These are phyloP conservation scores for Rhopalosiphum maidis DNA, from an alignment of 1,140 invertebrate genomes.

Conservation along the genomic window DNA sequence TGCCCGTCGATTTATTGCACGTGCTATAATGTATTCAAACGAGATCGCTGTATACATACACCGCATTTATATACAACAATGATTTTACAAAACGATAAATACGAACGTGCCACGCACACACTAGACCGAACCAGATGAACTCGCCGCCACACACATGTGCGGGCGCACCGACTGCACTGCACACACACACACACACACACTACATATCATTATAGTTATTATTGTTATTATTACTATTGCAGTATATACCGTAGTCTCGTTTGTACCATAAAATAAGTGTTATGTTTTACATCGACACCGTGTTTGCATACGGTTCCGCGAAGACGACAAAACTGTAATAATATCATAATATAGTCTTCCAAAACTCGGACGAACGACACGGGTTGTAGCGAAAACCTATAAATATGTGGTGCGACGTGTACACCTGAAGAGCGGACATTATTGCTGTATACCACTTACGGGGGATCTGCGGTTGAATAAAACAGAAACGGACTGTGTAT, in stretches of 20 bases:
- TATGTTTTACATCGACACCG: neutral
- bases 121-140: neutral
- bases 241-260: neutral
- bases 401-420: no score
- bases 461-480: neutral
- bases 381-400: no score
- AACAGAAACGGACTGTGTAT: neutral
- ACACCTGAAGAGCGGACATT: neutral
- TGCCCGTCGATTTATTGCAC: constrained; percentile 36
- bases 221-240: neutral
- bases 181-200: neutral
- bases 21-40: constrained; percentile 42
- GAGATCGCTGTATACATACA: neutral
- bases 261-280: neutral
- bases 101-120: neutral
- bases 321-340: neutral
- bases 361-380: neutral
- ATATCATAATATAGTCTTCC: neutral
- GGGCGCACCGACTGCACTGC: no score
- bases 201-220: neutral
- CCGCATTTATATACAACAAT: constrained; percentile 18
- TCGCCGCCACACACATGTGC: neutral
- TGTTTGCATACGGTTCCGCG: no score
- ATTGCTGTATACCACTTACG: neutral
- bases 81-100: constrained; percentile 54